A percentile compares a stretch with the other conserved stretches of the same genome.
Evolutionary conservation across 2,797 vertebrate genomes (phyloP).

Genomic region (Sebastes umbrosus): DNA sequence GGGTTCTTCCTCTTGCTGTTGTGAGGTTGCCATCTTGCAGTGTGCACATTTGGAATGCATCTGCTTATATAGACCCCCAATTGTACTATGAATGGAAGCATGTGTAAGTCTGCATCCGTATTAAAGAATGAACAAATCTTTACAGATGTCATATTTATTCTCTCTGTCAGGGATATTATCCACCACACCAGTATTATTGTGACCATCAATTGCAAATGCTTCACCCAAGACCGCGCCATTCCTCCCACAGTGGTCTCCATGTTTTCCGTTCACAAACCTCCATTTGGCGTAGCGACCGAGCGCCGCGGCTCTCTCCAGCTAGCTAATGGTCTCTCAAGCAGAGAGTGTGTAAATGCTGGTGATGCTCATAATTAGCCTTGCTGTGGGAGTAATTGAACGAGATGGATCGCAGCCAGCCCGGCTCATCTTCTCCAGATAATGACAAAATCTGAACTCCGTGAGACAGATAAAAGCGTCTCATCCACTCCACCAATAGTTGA

Average conservation of each 20-base stretch:
- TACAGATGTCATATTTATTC: background rate
- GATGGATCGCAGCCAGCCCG: slow-evolving; percentile 41
- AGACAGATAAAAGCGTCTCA: slow-evolving; percentile 6
- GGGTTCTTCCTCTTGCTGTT: background rate
- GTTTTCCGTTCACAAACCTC: slow-evolving; percentile 26
- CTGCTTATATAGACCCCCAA: background rate
- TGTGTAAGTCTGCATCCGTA: background rate
- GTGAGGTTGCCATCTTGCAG: background rate
- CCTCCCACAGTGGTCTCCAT: slow-evolving; percentile 8
- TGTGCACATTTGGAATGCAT: background rate
- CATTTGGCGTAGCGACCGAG: slow-evolving; percentile 19
- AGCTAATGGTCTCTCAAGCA: slow-evolving; percentile 52
- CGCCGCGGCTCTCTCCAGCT: slow-evolving; percentile 7
- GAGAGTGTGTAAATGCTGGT: slow-evolving; percentile 56
- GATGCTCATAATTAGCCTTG: slow-evolving; percentile 59
- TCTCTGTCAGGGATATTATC: background rate
- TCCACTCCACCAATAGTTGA: slow-evolving; percentile 23
- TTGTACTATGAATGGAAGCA: background rate
- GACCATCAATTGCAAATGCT: background rate
- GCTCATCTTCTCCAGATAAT: slow-evolving; percentile 44
- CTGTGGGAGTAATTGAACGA: slow-evolving; percentile 65
- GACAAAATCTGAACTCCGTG: slow-evolving; percentile 8
- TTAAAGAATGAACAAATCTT: background rate
- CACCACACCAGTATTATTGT: background rate
- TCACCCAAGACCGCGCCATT: background rate